A percentile compares a stretch with the other conserved stretches of the same genome.
Conservation (phyloP, 2,113 vertebrate genomes). For the Platycercus adscitus region DNA sequence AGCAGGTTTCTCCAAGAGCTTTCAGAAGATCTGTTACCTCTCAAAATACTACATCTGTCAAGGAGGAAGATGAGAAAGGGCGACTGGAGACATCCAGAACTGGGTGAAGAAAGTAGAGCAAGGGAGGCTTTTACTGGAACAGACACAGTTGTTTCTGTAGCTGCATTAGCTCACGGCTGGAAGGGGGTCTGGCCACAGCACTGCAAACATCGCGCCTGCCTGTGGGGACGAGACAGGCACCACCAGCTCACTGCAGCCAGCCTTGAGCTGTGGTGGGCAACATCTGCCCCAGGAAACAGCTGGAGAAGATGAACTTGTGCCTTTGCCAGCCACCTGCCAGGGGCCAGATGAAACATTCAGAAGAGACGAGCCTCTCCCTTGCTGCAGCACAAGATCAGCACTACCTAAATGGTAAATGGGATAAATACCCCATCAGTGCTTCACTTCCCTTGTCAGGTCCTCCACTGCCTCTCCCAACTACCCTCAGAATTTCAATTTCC, state of each 20-base stretch:
- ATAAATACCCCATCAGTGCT: background rate
- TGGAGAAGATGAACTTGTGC: background rate
- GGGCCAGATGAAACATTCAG: background rate
- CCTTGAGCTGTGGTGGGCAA: fast-evolving
- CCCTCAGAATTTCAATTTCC: background rate
- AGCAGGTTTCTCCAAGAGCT: background rate
- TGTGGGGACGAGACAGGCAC: background rate
- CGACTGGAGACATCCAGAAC: background rate
- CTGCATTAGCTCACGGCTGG: slow-evolving; percentile 29
- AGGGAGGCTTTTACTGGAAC: slow-evolving; percentile 1
- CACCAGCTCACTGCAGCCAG: background rate
- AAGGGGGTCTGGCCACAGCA: background rate
- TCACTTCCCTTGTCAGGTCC: background rate
- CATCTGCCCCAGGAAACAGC: background rate
- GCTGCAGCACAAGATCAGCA: background rate
- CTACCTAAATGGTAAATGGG: background rate
- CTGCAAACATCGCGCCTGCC: background rate
- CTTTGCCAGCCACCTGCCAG: background rate
- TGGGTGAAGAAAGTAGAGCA: background rate
- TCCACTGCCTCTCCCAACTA: background rate
- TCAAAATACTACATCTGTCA: background rate
- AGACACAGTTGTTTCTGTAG: background rate
- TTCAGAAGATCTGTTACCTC: background rate
- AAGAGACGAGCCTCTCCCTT: background rate
- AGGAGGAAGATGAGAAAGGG: background rate